Evolutionary conservation across 2,888 invertebrate species (phyloP).

Genomic region (Sceliomorpha sp.): DNA sequence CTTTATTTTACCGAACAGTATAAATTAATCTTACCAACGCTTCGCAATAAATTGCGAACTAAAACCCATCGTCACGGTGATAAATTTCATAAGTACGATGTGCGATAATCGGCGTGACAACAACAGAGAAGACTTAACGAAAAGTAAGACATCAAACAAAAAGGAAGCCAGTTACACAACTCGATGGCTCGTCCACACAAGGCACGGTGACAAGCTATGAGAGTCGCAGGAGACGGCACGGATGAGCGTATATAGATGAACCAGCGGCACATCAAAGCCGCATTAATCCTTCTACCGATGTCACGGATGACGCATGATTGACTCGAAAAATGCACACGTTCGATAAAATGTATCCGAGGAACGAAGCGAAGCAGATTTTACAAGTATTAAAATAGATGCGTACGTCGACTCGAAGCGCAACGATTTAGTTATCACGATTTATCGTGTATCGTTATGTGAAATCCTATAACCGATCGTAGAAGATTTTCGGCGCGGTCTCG

Average conservation of each 20-base stretch:
- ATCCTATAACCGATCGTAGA: no score
- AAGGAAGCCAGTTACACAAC: slow-evolving; percentile 68
- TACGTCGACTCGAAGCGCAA: slow-evolving; percentile 17
- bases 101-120: slow-evolving; percentile 43
- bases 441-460: no score
- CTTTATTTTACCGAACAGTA: no score
- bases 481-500: no score
- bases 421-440: no score
- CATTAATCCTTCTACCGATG: slow-evolving; percentile 60
- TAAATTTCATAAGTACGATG: slow-evolving; percentile 23
- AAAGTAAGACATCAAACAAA: slow-evolving; percentile 59
- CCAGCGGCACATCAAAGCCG: slow-evolving; percentile 59
- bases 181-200: slow-evolving; percentile 70
- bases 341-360: slow-evolving; percentile 43
- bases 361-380: slow-evolving; percentile 38
- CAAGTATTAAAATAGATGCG: slow-evolving; percentile 22
- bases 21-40: no score
- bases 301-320: slow-evolving; percentile 57
- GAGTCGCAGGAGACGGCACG: slow-evolving; percentile 62
- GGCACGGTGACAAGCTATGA: slow-evolving; percentile 76
- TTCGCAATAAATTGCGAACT: slow-evolving; percentile 20
- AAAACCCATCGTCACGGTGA: slow-evolving; percentile 32
- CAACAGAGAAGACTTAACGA: slow-evolving; percentile 45
- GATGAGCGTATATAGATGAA: slow-evolving; percentile 53
- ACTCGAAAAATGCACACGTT: slow-evolving; percentile 61